Conservation (phyloP, 2,797 vertebrate genomes). For the Lacerta agilis region DNA sequence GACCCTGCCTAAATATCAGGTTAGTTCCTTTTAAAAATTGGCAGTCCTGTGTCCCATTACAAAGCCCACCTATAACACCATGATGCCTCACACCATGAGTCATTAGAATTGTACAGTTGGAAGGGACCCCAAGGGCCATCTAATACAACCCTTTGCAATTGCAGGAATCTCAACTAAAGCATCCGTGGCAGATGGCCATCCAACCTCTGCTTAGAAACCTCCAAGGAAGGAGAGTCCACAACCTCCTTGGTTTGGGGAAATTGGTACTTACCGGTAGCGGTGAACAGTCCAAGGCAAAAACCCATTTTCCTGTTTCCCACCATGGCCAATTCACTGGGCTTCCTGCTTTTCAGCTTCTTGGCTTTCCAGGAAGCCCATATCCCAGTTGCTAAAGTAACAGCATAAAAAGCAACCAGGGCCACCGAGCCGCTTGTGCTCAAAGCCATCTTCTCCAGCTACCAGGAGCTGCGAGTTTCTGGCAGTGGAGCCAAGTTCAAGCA, state of each 20-base stretch:
- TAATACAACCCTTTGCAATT: too few species aligned
- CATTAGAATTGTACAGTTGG: too few species aligned
- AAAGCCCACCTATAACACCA: too few species aligned
- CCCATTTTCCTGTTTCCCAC: constrained; percentile 83
- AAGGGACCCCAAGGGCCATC: too few species aligned
- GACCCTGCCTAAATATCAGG: too few species aligned
- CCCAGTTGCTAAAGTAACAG: constrained; percentile 79
- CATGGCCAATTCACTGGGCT: constrained; percentile 82
- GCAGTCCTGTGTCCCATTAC: too few species aligned
- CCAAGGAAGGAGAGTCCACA: too few species aligned
- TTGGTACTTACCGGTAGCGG: constrained; percentile 81
- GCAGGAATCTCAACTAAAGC: too few species aligned
- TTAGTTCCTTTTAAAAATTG: too few species aligned
- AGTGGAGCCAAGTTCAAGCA: accelerated
- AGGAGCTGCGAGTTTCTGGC: not conserved
- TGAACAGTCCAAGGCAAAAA: constrained; percentile 82
- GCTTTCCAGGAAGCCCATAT: constrained; percentile 86
- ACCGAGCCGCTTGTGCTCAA: constrained; percentile 82
- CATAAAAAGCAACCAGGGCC: constrained; percentile 80
- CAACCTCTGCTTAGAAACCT: too few species aligned
- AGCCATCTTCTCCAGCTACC: constrained; percentile 71
- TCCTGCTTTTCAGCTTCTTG: constrained; percentile 78
- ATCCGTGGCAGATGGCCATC: too few species aligned
- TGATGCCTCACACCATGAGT: too few species aligned
- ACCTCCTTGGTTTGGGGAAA: constrained; percentile 36